These are phyloP conservation scores for Canis aureus DNA, from an alignment of 2,113 vertebrate genomes.

Conservation along the genomic window DNA sequence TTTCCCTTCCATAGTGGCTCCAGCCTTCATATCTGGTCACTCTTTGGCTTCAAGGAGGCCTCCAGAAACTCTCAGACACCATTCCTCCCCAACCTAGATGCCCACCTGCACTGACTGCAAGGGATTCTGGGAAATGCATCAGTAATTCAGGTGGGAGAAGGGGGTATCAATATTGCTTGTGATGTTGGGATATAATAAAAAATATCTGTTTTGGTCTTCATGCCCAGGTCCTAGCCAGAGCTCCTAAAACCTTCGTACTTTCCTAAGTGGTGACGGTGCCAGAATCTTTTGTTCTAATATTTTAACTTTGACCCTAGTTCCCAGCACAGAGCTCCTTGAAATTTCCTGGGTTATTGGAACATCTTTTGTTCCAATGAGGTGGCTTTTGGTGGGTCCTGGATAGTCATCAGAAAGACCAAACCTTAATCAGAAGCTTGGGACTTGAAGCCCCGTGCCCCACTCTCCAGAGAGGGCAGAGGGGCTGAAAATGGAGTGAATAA, in stretches of 20 bases:
- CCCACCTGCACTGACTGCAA: background rate
- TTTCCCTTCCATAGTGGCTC: background rate
- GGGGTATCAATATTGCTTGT: background rate
- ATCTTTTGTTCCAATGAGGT: background rate
- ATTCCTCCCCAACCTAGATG: background rate
- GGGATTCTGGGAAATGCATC: background rate
- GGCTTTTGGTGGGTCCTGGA: background rate
- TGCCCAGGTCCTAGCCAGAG: too few relatives aligned
- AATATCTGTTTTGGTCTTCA: too few relatives aligned
- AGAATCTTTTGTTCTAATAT: background rate
- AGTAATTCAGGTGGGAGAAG: background rate
- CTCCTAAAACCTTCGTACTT: background rate
- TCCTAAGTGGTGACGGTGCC: background rate
- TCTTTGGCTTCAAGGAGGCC: background rate
- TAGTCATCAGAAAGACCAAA: background rate
- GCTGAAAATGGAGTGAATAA: too few relatives aligned
- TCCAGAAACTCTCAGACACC: background rate
- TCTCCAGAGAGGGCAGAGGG: background rate
- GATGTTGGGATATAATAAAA: too few relatives aligned
- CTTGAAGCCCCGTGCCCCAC: background rate
- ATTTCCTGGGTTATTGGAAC: background rate
- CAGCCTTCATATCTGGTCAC: background rate
- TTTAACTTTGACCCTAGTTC: background rate
- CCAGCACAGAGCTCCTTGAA: background rate
- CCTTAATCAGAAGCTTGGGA: background rate